Conservation (phyloP, 2,113 vertebrate genomes). For the Salvelinus fontinalis region DNA sequence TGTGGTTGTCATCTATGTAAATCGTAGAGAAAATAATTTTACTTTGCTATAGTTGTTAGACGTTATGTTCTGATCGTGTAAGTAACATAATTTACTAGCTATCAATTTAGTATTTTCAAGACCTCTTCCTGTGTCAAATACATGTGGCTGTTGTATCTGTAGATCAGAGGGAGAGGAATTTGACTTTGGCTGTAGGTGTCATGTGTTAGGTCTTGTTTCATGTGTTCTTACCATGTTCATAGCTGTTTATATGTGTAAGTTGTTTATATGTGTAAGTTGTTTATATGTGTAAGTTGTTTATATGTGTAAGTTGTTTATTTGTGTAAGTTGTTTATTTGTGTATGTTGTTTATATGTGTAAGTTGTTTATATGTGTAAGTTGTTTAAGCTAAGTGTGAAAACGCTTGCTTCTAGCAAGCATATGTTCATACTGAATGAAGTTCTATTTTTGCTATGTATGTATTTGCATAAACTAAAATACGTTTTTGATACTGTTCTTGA, state of each 20-base stretch:
- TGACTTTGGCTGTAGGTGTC: slow-evolving; percentile 19
- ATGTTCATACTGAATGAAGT: slow-evolving; percentile 47
- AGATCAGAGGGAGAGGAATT: too few species aligned
- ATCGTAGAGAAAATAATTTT: neutral
- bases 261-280: slow-evolving; percentile 37
- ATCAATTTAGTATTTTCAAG: too few species aligned
- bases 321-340: slow-evolving; percentile 37
- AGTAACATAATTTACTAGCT: too few species aligned
- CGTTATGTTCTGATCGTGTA: too few species aligned
- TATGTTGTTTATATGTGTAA: too few species aligned
- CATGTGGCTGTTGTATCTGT: too few species aligned
- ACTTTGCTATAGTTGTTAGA: too few species aligned
- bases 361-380: slow-evolving; percentile 38
- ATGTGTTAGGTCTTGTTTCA: slow-evolving; percentile 27
- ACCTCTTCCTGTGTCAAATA: too few species aligned
- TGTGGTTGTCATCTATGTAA: slow-evolving; percentile 21
- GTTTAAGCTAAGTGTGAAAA: slow-evolving; percentile 27
- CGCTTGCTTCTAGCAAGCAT: slow-evolving; percentile 4
- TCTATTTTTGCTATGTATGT: slow-evolving; percentile 43
- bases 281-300: slow-evolving; percentile 44
- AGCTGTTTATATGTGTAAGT: neutral
- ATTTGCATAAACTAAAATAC: slow-evolving; percentile 37
- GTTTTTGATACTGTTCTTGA: slow-evolving; percentile 59
- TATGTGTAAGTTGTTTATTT: slow-evolving; percentile 1
- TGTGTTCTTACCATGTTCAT: slow-evolving; percentile 1